Evolutionary conservation across 2,797 vertebrate species (phyloP).

Genomic region (Chloroceryle amazona): DNA sequence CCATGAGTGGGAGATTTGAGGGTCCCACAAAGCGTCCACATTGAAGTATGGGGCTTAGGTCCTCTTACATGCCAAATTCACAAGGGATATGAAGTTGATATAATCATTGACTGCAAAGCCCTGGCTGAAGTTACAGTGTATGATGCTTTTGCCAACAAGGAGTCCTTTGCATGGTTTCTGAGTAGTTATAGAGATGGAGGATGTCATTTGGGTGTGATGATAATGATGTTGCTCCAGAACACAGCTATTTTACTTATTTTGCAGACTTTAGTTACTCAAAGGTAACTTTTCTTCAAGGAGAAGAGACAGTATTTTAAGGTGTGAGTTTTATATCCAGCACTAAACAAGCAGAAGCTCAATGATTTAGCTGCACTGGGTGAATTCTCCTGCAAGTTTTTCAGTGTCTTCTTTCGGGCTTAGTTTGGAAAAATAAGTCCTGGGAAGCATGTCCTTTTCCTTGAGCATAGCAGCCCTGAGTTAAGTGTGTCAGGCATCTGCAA

Average conservation of each 20-base stretch:
- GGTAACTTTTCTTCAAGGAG: not conserved
- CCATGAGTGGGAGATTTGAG: not conserved
- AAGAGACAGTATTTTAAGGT: not conserved
- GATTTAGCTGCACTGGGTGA: not conserved
- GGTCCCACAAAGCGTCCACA: not conserved
- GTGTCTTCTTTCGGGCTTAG: not conserved
- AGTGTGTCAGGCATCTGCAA: not conserved
- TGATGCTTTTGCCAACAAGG: not conserved
- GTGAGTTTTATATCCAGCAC: not conserved
- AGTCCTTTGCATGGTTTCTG: not conserved
- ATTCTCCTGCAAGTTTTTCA: not conserved
- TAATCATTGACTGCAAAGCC: not conserved
- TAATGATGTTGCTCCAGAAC: not conserved
- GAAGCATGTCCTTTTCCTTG: fast-evolving
- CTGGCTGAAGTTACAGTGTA: not conserved
- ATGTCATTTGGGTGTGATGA: not conserved
- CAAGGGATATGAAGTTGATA: not conserved
- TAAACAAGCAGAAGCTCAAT: not conserved
- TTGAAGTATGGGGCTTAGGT: fast-evolving
- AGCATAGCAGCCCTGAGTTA: not conserved
- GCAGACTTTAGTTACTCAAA: not conserved
- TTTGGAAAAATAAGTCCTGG: not conserved
- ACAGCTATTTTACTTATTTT: not conserved
- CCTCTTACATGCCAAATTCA: not conserved
- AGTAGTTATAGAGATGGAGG: not conserved